These are phyloP conservation scores for Mythimna ferrago DNA, from an alignment of 2,888 invertebrate genomes.

Conservation along the genomic window DNA sequence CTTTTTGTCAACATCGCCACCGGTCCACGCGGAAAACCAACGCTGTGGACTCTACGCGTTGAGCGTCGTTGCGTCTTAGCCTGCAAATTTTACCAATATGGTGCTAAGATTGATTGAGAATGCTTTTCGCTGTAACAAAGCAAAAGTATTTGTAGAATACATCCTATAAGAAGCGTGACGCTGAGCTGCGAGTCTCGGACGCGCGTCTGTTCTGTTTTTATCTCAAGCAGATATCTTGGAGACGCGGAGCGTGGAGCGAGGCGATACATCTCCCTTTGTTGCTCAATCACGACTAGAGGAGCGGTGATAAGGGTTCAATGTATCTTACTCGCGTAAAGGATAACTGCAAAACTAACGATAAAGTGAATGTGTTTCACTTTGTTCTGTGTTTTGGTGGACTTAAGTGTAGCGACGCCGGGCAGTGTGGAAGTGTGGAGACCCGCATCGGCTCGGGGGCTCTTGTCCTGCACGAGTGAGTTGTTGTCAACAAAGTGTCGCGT, in stretches of 20 bases:
- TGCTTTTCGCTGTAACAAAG: not conserved
- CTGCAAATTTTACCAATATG: too few species aligned
- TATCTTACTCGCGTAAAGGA: not conserved
- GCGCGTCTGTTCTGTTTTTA: not conserved
- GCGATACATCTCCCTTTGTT: constrained; percentile 11
- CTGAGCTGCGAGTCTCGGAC: too few species aligned
- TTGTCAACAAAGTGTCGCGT: not conserved
- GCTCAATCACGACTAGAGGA: not conserved
- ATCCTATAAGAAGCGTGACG: not conserved
- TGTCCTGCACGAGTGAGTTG: not conserved
- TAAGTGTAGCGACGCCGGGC: not conserved
- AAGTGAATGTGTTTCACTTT: not conserved
- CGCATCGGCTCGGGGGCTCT: not conserved
- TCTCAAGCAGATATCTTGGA: not conserved
- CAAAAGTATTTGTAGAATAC: not conserved
- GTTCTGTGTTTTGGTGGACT: too few species aligned
- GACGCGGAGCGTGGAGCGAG: not conserved
- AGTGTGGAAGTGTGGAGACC: not conserved
- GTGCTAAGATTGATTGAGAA: not conserved
- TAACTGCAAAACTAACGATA: not conserved
- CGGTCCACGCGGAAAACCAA: too few species aligned
- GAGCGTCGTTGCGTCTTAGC: too few species aligned
- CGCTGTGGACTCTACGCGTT: too few species aligned
- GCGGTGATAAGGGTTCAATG: not conserved
- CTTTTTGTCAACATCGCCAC: too few species aligned